A percentile compares a stretch with the other conserved stretches of the same genome.
phyloP scores from a whole-genome alignment of 1,140 invertebrate species.

The Ladona fulva region DNA sequence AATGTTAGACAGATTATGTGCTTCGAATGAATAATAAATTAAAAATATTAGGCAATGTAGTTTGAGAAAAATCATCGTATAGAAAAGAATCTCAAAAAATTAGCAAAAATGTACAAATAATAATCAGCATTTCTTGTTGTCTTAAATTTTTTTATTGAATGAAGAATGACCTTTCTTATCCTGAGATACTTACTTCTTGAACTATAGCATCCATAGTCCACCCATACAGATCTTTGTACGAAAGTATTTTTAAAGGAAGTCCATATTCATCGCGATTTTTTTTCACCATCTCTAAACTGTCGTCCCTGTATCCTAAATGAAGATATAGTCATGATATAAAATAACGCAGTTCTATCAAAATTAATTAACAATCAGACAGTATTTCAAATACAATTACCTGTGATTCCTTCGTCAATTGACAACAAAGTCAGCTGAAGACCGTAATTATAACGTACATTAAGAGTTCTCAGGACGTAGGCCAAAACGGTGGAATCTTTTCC shows the following conservation, averaged over 20 bases:
- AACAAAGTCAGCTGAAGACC: slow-evolving; percentile 83
- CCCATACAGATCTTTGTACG: slow-evolving; percentile 97
- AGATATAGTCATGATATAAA: background rate
- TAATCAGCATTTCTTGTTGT: too few relatives aligned
- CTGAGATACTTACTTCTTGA: slow-evolving; percentile 48
- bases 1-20: too few relatives aligned
- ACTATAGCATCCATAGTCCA: slow-evolving; percentile 99
- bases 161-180: too few relatives aligned
- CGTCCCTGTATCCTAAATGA: slow-evolving; percentile 89
- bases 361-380: slow-evolving; percentile 10
- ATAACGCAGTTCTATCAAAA: background rate
- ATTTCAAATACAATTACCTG: slow-evolving; percentile 42
- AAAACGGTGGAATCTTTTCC: slow-evolving; percentile 99
- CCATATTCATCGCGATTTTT: slow-evolving; percentile 88
- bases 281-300: slow-evolving; percentile 95
- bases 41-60: too few relatives aligned
- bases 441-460: slow-evolving; percentile 90
- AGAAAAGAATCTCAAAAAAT: too few relatives aligned
- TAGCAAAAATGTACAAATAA: too few relatives aligned
- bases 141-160: too few relatives aligned
- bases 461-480: slow-evolving; percentile 78
- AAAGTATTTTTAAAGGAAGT: slow-evolving; percentile 90
- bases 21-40: too few relatives aligned
- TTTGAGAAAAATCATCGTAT: too few relatives aligned
- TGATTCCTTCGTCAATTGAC: slow-evolving; percentile 98